A percentile compares a stretch with the other conserved stretches of the same genome.
Evolutionary conservation across 35 echinoderm and acorn worm genomes (phyloP).

Genomic region (Apostichopus japonicus): DNA sequence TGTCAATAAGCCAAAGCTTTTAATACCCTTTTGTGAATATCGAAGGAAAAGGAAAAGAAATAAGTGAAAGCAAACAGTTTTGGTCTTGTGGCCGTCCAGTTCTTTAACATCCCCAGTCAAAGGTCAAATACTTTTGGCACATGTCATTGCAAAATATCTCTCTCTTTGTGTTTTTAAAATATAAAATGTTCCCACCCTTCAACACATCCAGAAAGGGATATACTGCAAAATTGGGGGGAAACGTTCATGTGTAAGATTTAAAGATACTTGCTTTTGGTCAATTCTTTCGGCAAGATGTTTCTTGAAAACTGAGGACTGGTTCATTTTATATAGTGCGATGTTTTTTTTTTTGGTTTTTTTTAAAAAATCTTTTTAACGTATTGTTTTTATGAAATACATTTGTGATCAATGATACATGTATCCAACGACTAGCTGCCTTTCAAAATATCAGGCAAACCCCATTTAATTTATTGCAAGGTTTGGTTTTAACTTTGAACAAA

Average conservation of each 20-base stretch:
- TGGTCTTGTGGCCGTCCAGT: constrained; percentile 7
- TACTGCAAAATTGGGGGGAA: neutral
- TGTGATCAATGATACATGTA: neutral
- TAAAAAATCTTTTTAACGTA: too few species aligned
- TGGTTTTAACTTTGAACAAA: neutral
- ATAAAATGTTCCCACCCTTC: neutral
- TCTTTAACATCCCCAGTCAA: constrained; percentile 4
- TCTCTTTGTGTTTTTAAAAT: neutral
- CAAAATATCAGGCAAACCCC: neutral
- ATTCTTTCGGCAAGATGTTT: neutral
- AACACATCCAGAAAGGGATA: neutral
- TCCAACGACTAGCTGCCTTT: neutral
- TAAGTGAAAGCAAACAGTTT: constrained; percentile 22
- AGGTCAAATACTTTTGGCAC: constrained; percentile 30
- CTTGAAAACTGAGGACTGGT: neutral
- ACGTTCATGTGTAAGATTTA: neutral
- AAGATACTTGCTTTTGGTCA: neutral
- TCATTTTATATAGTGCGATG: neutral
- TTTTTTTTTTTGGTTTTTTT: neutral
- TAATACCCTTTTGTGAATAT: constrained; percentile 24
- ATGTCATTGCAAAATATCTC: neutral
- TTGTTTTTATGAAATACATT: too few species aligned
- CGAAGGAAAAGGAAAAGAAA: neutral
- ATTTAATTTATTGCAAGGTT: constrained; percentile 5
- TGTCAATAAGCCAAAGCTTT: constrained; percentile 10